phyloP scores from a whole-genome alignment of 2,113 vertebrate species.

The Polyodon spathula region DNA sequence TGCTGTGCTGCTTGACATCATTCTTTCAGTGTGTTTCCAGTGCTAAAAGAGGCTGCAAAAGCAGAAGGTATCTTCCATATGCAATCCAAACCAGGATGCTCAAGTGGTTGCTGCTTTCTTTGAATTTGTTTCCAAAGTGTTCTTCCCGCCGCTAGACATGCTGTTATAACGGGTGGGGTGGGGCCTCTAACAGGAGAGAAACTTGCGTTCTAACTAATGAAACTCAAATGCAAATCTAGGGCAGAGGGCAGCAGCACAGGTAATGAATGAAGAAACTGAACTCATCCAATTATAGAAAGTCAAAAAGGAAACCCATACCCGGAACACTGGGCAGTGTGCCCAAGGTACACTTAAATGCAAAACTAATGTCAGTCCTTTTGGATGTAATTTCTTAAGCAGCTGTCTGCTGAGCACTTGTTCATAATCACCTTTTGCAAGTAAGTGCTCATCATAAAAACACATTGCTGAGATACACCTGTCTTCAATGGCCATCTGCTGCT shows the following conservation, averaged over 20 bases:
- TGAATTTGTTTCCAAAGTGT: too few relatives aligned
- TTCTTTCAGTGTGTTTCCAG: too few relatives aligned
- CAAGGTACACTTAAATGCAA: conserved; percentile 45
- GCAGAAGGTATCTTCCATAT: too few relatives aligned
- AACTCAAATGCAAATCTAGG: conserved; percentile 52
- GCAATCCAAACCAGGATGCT: too few relatives aligned
- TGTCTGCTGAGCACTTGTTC: neutral
- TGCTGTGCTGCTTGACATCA: too few relatives aligned
- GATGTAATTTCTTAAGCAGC: conserved; percentile 13
- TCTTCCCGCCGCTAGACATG: too few relatives aligned
- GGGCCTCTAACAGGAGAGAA: conserved; percentile 24
- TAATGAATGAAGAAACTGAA: conserved; percentile 71
- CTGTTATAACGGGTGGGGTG: too few relatives aligned
- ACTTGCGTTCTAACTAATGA: conserved; percentile 58
- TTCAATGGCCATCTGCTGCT: conserved; percentile 20
- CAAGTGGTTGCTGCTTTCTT: too few relatives aligned
- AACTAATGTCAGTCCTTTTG: conserved; percentile 52
- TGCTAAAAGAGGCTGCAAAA: too few relatives aligned
- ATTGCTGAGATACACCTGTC: conserved; percentile 20
- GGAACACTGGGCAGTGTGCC: conserved; percentile 59
- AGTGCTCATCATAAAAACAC: conserved; percentile 21
- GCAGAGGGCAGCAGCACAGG: conserved; percentile 55
- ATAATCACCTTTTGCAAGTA: conserved; percentile 19
- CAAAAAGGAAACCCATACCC: conserved; percentile 60
- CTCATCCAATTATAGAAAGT: conserved; percentile 66